A percentile compares a stretch with the other conserved stretches of the same genome.
phyloP scores from a whole-genome alignment of 2,113 vertebrate genomes.

The Heterotis niloticus region DNA sequence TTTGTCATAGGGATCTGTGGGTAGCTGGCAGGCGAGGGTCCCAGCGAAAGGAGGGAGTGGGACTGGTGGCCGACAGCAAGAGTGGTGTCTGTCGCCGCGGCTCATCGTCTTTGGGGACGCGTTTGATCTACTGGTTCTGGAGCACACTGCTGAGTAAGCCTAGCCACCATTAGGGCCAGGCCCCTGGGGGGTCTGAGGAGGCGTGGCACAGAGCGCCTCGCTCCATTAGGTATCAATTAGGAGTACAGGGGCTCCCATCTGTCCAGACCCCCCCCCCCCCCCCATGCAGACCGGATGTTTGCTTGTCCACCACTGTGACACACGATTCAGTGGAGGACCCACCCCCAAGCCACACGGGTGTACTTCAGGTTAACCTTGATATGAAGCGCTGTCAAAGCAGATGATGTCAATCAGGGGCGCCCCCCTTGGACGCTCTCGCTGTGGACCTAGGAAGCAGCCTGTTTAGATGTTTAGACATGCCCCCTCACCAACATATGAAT shows the following conservation, averaged over 20 bases:
- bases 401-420: conserved; percentile 69
- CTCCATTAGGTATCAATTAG: conserved; percentile 78
- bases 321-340: not conserved
- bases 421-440: conserved; percentile 63
- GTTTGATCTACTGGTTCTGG: conserved; percentile 58
- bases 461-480: conserved; percentile 69
- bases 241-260: conserved; percentile 67
- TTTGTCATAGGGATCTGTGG: conserved; percentile 63
- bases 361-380: conserved; percentile 71
- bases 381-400: conserved; percentile 65
- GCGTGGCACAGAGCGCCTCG: conserved; percentile 65
- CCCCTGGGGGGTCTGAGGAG: conserved; percentile 39
- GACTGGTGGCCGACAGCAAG: not conserved
- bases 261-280: conserved; percentile 32
- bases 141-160: conserved; percentile 57
- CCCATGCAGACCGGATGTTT: not conserved
- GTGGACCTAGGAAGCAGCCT: conserved; percentile 67
- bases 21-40: conserved; percentile 52
- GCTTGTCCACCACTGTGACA: not conserved
- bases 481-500: conserved; percentile 63
- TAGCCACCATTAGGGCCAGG: conserved; percentile 47
- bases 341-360: conserved; percentile 25
- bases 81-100: conserved; percentile 44
- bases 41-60: conserved; percentile 22
- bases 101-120: conserved; percentile 56